A percentile compares a stretch with the other conserved stretches of the same genome.
Evolutionary conservation across 1,140 invertebrate species (phyloP).

Genomic region (Drusus annulatus): DNA sequence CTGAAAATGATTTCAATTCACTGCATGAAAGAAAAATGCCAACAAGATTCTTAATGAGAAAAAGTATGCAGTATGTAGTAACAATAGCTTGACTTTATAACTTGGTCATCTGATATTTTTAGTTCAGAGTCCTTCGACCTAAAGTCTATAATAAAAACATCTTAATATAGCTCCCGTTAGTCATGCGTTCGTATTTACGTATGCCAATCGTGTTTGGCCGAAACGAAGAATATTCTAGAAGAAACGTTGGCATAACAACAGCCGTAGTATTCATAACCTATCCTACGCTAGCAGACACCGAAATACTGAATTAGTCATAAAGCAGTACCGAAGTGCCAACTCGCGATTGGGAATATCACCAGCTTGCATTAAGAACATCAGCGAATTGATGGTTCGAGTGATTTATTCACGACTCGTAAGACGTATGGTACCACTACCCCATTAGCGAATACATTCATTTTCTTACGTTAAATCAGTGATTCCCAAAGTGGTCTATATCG

Average conservation of each 20-base stretch:
- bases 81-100: no score
- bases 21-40: no score
- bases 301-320: conserved; percentile 53
- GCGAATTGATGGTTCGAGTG: conserved; percentile 19
- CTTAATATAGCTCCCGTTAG: neutral
- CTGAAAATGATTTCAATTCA: no score
- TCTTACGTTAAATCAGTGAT: neutral
- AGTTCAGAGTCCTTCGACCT: conserved; percentile 12
- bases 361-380: conserved; percentile 12
- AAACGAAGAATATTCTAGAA: conserved; percentile 20
- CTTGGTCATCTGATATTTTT: neutral
- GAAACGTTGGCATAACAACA: conserved; percentile 28
- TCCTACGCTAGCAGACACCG: conserved; percentile 42
- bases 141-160: neutral
- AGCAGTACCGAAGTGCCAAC: conserved; percentile 3
- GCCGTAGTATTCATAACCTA: conserved; percentile 50
- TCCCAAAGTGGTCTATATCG: no score
- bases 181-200: conserved; percentile 12
- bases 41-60: no score
- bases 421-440: neutral
- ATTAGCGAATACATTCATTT: conserved; percentile 18
- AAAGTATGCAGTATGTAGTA: no score
- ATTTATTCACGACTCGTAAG: conserved; percentile 2
- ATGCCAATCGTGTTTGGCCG: conserved; percentile 1
- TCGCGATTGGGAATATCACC: conserved; percentile 16